phyloP scores from a whole-genome alignment of 2,797 vertebrate genomes.

The Sternotherus odoratus region DNA sequence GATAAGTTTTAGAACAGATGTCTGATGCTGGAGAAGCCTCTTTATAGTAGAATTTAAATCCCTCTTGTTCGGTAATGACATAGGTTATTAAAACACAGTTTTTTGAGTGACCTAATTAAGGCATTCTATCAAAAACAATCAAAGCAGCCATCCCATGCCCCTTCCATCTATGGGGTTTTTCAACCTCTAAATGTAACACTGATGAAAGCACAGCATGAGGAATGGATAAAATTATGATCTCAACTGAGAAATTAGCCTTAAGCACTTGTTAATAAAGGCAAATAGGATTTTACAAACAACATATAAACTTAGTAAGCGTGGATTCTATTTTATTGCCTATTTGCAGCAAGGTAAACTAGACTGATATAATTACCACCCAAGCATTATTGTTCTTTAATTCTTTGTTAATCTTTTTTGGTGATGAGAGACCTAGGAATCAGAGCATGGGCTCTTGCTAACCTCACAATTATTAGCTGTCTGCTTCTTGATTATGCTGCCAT shows the following conservation, averaged over 20 bases:
- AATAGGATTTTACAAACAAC: conserved; percentile 77
- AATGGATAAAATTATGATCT: conserved; percentile 75
- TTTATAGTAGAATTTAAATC: conserved; percentile 74
- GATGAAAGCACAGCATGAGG: conserved; percentile 71
- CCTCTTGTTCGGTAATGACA: conserved; percentile 63
- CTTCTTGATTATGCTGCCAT: not conserved
- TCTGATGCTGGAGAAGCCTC: conserved; percentile 62
- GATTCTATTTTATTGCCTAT: conserved; percentile 68
- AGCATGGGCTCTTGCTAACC: conserved; percentile 8
- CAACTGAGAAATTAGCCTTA: conserved; percentile 75
- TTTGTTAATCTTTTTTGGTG: conserved; percentile 24
- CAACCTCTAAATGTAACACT: conserved; percentile 31
- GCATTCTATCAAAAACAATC: conserved; percentile 71
- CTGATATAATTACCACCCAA: conserved; percentile 60
- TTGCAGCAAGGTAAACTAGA: conserved; percentile 52
- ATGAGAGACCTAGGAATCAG: conserved; percentile 33
- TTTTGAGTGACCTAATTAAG: conserved; percentile 75
- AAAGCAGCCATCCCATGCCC: conserved; percentile 30
- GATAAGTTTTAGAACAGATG: conserved; percentile 79
- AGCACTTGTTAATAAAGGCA: conserved; percentile 77
- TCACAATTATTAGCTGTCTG: not conserved
- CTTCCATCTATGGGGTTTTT: conserved; percentile 54
- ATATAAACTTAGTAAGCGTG: conserved; percentile 59
- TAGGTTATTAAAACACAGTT: conserved; percentile 77
- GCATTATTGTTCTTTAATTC: conserved; percentile 64